These are phyloP conservation scores for Elmis aenea DNA, from an alignment of 2,888 invertebrate species.

Conservation along the genomic window DNA sequence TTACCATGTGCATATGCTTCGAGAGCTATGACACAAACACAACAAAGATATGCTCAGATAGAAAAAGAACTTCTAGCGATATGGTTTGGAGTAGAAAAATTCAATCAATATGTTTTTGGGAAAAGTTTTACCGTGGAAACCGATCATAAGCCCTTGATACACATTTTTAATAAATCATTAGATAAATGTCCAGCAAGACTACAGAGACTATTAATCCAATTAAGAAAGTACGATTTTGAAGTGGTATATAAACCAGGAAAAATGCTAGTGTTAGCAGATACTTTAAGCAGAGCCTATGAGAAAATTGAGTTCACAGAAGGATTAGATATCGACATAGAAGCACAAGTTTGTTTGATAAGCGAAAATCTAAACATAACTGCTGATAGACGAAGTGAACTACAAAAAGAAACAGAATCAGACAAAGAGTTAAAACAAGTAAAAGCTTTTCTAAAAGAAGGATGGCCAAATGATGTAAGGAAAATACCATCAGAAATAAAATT, in stretches of 20 bases:
- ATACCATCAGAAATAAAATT: no score
- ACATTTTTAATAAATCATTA: constrained; percentile 3
- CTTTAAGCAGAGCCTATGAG: constrained; percentile 12
- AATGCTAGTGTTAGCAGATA: constrained; percentile 14
- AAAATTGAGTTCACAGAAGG: constrained; percentile 8
- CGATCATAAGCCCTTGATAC: constrained; percentile 17
- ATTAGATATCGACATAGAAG: no score
- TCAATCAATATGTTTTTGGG: constrained; percentile 33
- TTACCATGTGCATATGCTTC: constrained; percentile 36
- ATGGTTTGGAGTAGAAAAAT: constrained; percentile 31
- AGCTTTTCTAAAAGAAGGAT: constrained; percentile 8
- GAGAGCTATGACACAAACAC: constrained; percentile 20
- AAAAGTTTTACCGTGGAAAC: constrained; percentile 15
- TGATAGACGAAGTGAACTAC: no score
- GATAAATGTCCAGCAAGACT: neutral
- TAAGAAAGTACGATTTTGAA: constrained; percentile 9
- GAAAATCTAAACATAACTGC: no score
- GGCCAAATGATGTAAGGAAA: constrained; percentile 9
- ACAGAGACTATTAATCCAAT: neutral
- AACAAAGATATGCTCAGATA: constrained; percentile 30
- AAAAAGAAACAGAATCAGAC: no score
- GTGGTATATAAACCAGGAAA: constrained; percentile 15
- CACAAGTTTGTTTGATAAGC: no score
- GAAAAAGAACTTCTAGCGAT: constrained; percentile 36
- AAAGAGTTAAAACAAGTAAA: no score